Evolutionary conservation across 2,113 vertebrate genomes (phyloP).

Genomic region (Trichomycterus rosablanca): DNA sequence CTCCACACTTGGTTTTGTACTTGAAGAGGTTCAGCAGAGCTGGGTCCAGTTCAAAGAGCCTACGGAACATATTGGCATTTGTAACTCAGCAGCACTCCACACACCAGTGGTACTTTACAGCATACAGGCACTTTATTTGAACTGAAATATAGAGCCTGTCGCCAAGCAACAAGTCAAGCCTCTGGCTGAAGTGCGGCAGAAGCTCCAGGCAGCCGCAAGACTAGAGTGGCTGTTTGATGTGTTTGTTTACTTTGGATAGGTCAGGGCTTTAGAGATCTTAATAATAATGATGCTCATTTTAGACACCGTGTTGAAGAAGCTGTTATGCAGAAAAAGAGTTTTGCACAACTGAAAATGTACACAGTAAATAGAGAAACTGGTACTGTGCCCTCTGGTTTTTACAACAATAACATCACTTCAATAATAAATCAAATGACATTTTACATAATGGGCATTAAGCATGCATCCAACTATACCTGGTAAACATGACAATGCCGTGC

Average conservation of each 20-base stretch:
- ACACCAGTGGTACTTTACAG: conserved; percentile 19
- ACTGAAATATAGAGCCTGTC: conserved; percentile 67
- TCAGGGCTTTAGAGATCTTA: neutral
- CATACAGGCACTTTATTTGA: conserved; percentile 51
- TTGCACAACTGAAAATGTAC: too few relatives aligned
- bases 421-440: neutral
- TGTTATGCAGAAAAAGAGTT: too few relatives aligned
- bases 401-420: neutral
- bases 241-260: conserved; percentile 19
- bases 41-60: conserved; percentile 90
- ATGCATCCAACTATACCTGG: conserved; percentile 72
- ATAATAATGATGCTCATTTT: neutral
- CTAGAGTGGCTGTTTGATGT: conserved; percentile 19
- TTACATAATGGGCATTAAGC: neutral
- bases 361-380: too few relatives aligned
- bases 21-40: conserved; percentile 81
- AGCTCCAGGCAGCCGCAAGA: conserved; percentile 24
- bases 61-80: conserved; percentile 58
- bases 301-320: neutral
- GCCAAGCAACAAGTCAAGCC: conserved; percentile 74
- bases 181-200: conserved; percentile 49
- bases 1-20: conserved; percentile 81
- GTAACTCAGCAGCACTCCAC: conserved; percentile 1
- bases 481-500: conserved; percentile 84
- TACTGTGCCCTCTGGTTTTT: too few relatives aligned